Percentiles rank a stretch among this genome's conserved stretches.
These are phyloP conservation scores for Bhutanitis thaidina DNA, from an alignment of 2,888 invertebrate genomes.

Conservation along the genomic window DNA sequence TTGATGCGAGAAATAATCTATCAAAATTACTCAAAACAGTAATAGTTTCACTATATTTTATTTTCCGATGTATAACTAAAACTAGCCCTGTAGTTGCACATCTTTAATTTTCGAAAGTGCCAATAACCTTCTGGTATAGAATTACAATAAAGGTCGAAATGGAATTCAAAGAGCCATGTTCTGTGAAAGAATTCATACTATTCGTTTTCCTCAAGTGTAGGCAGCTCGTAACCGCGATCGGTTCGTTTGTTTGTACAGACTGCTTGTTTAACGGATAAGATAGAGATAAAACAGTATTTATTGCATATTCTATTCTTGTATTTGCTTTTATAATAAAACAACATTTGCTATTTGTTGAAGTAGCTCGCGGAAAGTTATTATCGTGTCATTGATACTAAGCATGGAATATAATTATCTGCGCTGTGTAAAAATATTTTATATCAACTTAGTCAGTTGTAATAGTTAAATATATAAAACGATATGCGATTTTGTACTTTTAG, in stretches of 20 bases:
- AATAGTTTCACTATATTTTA: too few species aligned
- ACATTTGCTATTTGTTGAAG: conserved; percentile 35
- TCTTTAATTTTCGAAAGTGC: too few species aligned
- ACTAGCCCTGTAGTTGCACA: too few species aligned
- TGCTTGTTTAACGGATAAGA: conserved; percentile 56
- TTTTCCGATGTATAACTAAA: too few species aligned
- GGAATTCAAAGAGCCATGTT: not conserved
- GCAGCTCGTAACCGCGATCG: conserved; percentile 25
- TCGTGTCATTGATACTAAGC: conserved; percentile 28
- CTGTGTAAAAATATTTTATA: not conserved
- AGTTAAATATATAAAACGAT: too few species aligned
- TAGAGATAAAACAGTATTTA: conserved; percentile 63
- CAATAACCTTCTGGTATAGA: too few species aligned
- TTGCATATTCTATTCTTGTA: conserved; percentile 49
- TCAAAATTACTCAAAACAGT: too few species aligned
- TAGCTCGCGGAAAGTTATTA: conserved; percentile 32
- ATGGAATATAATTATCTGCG: conserved; percentile 9
- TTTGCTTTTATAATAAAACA: conserved; percentile 61
- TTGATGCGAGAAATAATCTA: too few species aligned
- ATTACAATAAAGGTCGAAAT: not conserved
- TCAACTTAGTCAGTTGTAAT: too few species aligned
- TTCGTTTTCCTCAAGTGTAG: conserved; percentile 13
- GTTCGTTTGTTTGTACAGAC: conserved; percentile 41
- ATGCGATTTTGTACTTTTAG: too few species aligned
- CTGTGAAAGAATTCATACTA: conserved; percentile 6